Evolutionary conservation across 1,140 invertebrate genomes (phyloP).

Genomic region (Hermatobates lingyangjiaoensis): DNA sequence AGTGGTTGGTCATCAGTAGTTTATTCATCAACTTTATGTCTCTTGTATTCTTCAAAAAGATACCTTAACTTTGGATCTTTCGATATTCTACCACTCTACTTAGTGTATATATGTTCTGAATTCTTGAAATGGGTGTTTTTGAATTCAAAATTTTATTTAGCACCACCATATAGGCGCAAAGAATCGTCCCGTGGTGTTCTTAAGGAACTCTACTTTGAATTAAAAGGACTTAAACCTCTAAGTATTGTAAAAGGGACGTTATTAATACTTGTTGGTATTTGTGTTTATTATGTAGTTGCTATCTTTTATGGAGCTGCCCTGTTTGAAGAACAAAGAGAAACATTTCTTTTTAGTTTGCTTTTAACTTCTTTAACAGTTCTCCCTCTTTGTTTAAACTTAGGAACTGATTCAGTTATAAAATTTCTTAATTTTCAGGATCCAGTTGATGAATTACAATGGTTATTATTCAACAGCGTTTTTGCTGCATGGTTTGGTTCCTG

Average conservation of each 20-base stretch:
- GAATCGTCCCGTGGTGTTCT: neutral
- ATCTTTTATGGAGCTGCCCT: conserved; percentile 59
- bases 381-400: conserved; percentile 38
- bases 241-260: conserved; percentile 5
- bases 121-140: neutral
- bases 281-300: conserved; percentile 35
- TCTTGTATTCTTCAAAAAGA: neutral
- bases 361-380: conserved; percentile 43
- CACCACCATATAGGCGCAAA: neutral
- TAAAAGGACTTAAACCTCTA: neutral
- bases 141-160: neutral
- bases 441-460: conserved; percentile 29
- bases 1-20: neutral
- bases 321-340: conserved; percentile 41
- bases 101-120: neutral
- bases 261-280: conserved; percentile 1
- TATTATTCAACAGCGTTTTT: conserved; percentile 35
- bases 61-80: neutral
- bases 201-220: neutral
- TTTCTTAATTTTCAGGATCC: conserved; percentile 8
- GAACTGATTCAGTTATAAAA: conserved; percentile 25
- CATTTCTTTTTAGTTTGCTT: conserved; percentile 45
- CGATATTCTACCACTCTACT: neutral
- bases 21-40: neutral
- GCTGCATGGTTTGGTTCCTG: conserved; percentile 61